Evolutionary conservation across 2,888 invertebrate genomes (phyloP), one percentile per base, ranked within the genome.

Genomic region (Nesidiocoris tenuis): DNA sequence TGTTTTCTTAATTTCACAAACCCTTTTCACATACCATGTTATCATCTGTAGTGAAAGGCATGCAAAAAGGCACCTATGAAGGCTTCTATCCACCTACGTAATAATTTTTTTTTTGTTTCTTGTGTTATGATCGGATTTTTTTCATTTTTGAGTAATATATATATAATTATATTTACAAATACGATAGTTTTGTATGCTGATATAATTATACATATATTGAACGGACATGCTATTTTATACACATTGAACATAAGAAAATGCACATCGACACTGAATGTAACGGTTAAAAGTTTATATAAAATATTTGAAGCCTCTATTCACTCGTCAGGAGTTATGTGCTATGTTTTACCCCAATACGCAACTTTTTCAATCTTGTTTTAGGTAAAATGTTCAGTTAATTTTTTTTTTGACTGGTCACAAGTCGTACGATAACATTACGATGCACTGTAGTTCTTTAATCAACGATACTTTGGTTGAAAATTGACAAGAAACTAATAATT

Each of bases 1-100:
- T 59, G 55, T 68, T 21, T 61, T 2, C 22, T 71, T 19, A 59
- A 24, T 70, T 76, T 78, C 76, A 77, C 70, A 76, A 79, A 78
- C 77, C 80, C 79, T 80, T 80, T 80, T 80, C 80, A 78, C 80
- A 80, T 78, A 80, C 80, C 76, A 75, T 70, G 63, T 75, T 76
- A 61, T 59, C 74, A 22, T 71, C 64, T 76, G 74, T 74, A 68
- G 77, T 79, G 77, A 79, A 80, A 80, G 80, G 80, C 77, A 80
- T 79, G 79, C 76, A 80, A 80, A 79, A 79, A 79, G 79, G 79
- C 80, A 79, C 79, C 79, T 80, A 80, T 77, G 76, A 80, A 80
- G 80, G 80, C 80, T 79, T 76, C 79, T 79, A 79, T 77, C 74
- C 75, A 79, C 76, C 80, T 80, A 79, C 79, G 74, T 75, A 75